These are phyloP conservation scores for Coryphaenoides rupestris DNA, from an alignment of 2,113 vertebrate species.

Conservation along the genomic window DNA sequence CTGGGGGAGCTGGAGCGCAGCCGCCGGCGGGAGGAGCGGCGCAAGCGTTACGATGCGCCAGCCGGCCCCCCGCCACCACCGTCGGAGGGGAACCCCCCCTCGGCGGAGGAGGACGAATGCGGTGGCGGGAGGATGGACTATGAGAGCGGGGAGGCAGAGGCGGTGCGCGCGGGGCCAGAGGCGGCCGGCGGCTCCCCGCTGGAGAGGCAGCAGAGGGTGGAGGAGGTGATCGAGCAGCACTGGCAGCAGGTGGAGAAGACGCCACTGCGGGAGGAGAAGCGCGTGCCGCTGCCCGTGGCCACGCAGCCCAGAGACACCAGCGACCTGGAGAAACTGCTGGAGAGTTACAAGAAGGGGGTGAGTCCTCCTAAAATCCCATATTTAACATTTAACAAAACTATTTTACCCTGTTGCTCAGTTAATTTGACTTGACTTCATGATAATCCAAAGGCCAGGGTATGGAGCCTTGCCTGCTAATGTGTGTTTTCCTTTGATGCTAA, in stretches of 20 bases:
- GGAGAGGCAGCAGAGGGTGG: constrained; percentile 70
- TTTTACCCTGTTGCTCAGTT: too few relatives aligned
- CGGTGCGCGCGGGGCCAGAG: not conserved
- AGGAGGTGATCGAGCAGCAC: constrained; percentile 78
- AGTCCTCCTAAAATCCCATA: not conserved
- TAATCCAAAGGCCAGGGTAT: too few relatives aligned
- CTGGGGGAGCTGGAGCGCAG: constrained; percentile 61
- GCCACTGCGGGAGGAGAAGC: constrained; percentile 73
- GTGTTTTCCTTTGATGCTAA: too few relatives aligned
- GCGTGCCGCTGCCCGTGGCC: constrained; percentile 63
- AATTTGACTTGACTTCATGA: too few relatives aligned
- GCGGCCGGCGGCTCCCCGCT: constrained; percentile 11
- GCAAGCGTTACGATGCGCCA: constrained; percentile 68
- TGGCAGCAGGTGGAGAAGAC: constrained; percentile 81
- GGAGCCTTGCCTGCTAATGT: too few relatives aligned
- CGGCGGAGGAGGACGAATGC: constrained; percentile 17
- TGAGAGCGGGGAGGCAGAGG: constrained; percentile 29
- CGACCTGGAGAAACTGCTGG: constrained; percentile 73
- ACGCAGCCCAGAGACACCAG: constrained; percentile 48
- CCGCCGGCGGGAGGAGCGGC: constrained; percentile 69
- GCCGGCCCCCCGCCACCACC: constrained; percentile 48
- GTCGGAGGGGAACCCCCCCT: constrained; percentile 32
- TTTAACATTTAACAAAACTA: too few relatives aligned
- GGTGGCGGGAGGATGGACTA: constrained; percentile 44
- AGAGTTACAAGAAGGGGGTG: constrained; percentile 76